phyloP scores from a whole-genome alignment of 1,140 invertebrate genomes.

The Heterodera schachtii region DNA sequence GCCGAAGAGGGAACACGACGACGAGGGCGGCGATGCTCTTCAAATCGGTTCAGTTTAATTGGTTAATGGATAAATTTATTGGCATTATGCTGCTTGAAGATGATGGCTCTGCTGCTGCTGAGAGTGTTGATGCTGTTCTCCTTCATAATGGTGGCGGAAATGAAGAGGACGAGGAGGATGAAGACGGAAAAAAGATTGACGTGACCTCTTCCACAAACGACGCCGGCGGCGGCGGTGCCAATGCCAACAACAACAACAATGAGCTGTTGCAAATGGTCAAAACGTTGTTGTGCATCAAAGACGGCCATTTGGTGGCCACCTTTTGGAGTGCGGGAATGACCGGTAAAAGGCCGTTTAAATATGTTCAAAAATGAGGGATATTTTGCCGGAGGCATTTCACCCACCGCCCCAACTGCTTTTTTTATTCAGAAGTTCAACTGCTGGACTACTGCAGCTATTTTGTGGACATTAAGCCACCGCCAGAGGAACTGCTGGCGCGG shows the following conservation, averaged over 20 bases:
- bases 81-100: too few relatives aligned
- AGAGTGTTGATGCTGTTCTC: too few relatives aligned
- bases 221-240: background rate
- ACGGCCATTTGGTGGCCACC: slow-evolving; percentile 45
- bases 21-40: background rate
- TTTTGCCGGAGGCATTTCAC: too few relatives aligned
- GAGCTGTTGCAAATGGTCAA: slow-evolving; percentile 30
- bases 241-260: slow-evolving; percentile 9
- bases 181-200: background rate
- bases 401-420: too few relatives aligned
- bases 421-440: slow-evolving; percentile 37
- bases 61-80: too few relatives aligned
- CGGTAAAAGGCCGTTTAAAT: slow-evolving; percentile 14
- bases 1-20: background rate
- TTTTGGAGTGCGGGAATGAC: slow-evolving; percentile 45
- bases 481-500: background rate
- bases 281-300: slow-evolving; percentile 34
- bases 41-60: too few relatives aligned
- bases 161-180: background rate
- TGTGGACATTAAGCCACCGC: slow-evolving; percentile 27
- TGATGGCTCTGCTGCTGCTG: too few relatives aligned
- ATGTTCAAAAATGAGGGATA: too few relatives aligned
- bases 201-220: background rate
- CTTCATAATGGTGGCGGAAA: background rate
- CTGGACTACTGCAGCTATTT: slow-evolving; percentile 36